Base-by-base conservation (phyloP, 2,113 vertebrate species). In the Ophthalmolycus amberensis region DNA sequence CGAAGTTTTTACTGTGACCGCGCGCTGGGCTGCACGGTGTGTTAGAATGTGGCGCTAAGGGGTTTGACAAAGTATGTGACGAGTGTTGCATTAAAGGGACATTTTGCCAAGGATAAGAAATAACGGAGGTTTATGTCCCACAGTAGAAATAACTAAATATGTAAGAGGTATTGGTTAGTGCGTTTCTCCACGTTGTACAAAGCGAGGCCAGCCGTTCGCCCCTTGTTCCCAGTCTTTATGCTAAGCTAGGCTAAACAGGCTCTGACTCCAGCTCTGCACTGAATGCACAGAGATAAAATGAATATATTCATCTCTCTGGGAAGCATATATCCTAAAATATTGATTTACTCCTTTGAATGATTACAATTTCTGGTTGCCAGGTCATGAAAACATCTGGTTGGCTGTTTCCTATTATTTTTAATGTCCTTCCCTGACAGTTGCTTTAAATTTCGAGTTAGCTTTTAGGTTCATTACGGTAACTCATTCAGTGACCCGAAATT, bases 71-170 rank as follows among this genome's bases (percentile, higher is more conserved):
- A 4, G 32, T 4, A 32, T 32, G 34, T 34, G 34, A 34, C 34
- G 34, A 34, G 34, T 34, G 34, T 34, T 34, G 34, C 34, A 34
- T 34, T 34, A 34, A 34, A 34, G 34, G 34, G 34, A 34, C 34
- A 34, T 34, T 6, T 34, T 34, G 5, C 34, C 34, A 34, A 34
- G 5, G 34, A 34, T 6, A 44, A 14, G 25, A 54, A 62, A 38
- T 44, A 48, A 74, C 56, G 38, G 7, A 72, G 44, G 64, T 29
- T 64, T 25, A 65, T 72, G 60, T 37, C 50, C 60, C 48, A 48
- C 69, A 11, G 22, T 22, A 71, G 6, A 16, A 52, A 27, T 16
- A 40, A 50, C 9, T n/a, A 32, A 40, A 44, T 44, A 44, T 38
- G 37, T 44, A 14, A 12, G n/a, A n/a, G n/a, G n/a, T n/a, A n/a